phyloP scores from a whole-genome alignment of 2,888 invertebrate species.

The Limnephilus lunatus region DNA sequence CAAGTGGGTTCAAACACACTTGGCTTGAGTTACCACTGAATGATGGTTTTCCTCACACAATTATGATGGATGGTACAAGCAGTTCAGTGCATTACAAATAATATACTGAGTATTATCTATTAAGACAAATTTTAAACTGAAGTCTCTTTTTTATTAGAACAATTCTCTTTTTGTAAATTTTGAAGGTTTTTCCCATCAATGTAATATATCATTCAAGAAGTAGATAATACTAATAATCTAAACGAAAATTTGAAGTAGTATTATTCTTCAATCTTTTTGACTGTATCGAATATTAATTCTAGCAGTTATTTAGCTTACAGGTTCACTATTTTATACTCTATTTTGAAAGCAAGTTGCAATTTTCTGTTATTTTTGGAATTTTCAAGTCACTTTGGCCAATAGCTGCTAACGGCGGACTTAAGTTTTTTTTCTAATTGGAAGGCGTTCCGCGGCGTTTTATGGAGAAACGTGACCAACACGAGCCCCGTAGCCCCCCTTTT shows the following conservation, averaged over 20 bases:
- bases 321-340: not conserved
- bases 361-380: not conserved
- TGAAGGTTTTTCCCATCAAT: too few species aligned
- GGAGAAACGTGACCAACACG: not conserved
- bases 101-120: too few species aligned
- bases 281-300: not conserved
- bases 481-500: not conserved
- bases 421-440: not conserved
- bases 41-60: not conserved
- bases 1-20: not conserved
- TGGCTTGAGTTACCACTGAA: not conserved
- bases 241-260: too few species aligned
- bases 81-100: not conserved
- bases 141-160: too few species aligned
- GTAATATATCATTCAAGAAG: too few species aligned
- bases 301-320: not conserved
- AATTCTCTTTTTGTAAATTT: too few species aligned
- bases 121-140: not conserved
- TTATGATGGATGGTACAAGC: not conserved
- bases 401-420: not conserved
- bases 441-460: not conserved
- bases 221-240: too few species aligned
- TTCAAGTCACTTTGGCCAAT: not conserved
- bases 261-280: not conserved
- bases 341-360: not conserved